Conservation (phyloP, 2,888 invertebrate species). For the Lasioglossum lativentre region DNA sequence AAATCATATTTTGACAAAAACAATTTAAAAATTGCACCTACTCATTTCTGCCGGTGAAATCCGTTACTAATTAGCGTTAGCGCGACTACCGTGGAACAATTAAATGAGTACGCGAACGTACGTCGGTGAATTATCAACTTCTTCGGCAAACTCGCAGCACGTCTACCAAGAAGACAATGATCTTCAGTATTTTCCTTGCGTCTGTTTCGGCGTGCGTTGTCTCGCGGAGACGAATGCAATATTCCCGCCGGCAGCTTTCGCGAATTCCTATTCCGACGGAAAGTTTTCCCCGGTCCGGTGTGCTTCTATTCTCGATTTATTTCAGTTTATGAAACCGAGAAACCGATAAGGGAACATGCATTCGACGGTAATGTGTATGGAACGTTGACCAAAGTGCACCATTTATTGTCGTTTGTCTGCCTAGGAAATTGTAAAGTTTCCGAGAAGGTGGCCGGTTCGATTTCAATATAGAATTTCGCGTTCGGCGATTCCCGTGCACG, state of each 20-base stretch:
- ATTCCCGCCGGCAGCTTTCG: not conserved
- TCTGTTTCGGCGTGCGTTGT: not conserved
- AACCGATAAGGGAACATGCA: conserved; percentile 29
- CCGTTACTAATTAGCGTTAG: too few species aligned
- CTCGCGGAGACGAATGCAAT: conserved; percentile 1
- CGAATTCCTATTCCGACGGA: not conserved
- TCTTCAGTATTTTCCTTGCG: not conserved
- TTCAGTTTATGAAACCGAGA: conserved; percentile 38
- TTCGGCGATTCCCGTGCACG: conserved; percentile 43
- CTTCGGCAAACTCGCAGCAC: not conserved
- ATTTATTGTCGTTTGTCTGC: conserved; percentile 56
- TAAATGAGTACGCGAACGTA: too few species aligned
- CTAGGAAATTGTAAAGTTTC: conserved; percentile 61
- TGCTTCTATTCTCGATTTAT: conserved; percentile 28
- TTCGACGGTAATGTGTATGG: conserved; percentile 38
- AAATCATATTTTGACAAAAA: too few species aligned
- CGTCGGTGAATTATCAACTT: not conserved
- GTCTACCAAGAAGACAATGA: not conserved
- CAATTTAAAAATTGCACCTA: too few species aligned
- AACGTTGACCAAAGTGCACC: conserved; percentile 62
- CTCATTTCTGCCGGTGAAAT: too few species aligned
- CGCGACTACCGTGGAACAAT: too few species aligned
- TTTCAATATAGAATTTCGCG: conserved; percentile 55
- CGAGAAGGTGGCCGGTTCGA: conserved; percentile 39
- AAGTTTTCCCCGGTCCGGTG: not conserved